Evolutionary conservation across 2,888 invertebrate species (phyloP).

Genomic region (Epistrophe eligans): DNA sequence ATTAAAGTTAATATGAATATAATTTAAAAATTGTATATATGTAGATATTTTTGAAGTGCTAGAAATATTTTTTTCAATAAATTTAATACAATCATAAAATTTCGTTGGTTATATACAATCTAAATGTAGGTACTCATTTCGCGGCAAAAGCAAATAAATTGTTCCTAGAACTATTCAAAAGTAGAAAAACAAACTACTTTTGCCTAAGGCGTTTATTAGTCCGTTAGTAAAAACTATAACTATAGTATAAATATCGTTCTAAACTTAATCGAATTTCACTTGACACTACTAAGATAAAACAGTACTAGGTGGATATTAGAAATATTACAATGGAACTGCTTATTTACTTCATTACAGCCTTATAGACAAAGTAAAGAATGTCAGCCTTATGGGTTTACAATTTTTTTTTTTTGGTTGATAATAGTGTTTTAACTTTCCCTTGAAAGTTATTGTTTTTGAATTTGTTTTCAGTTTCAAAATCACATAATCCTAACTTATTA

Average conservation of each 20-base stretch:
- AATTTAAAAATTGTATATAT: no score
- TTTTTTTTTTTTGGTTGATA: not conserved
- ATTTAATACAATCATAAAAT: no score
- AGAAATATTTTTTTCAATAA: no score
- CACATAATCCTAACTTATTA: constrained; percentile 65
- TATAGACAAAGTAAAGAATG: not conserved
- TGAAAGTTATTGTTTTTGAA: no score
- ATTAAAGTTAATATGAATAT: no score
- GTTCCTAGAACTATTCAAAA: no score
- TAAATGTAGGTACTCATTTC: no score
- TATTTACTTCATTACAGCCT: not conserved
- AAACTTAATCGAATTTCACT: not conserved
- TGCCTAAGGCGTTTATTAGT: not conserved
- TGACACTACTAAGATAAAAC: not conserved
- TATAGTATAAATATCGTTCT: not conserved
- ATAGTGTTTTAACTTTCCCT: not conserved
- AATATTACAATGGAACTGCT: constrained; percentile 7
- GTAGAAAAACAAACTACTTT: not conserved
- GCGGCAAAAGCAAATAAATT: no score
- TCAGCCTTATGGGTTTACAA: constrained; percentile 15
- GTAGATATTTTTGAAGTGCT: no score
- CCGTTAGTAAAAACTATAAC: not conserved
- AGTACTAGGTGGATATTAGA: not conserved
- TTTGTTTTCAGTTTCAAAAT: not conserved
- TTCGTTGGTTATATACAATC: no score